Evolutionary conservation across 2,113 vertebrate species (phyloP).

Genomic region (Nerophis ophidion): DNA sequence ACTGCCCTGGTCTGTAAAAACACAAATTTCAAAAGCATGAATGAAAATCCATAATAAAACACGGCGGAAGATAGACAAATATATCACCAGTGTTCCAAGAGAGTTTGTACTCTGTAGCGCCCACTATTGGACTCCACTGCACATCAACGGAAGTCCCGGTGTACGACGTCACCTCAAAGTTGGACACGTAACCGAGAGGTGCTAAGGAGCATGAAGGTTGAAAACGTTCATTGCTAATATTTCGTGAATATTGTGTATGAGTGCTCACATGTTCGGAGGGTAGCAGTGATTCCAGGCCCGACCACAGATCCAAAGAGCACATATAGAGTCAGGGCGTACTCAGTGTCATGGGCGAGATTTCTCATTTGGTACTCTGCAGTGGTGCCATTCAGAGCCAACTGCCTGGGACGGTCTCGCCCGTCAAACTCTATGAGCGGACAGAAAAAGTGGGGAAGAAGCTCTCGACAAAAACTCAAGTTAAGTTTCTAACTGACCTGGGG

Average conservation of each 20-base stretch:
- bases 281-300: constrained; percentile 80
- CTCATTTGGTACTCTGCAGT: constrained; percentile 70
- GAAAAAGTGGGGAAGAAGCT: neutral
- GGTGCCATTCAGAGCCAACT: constrained; percentile 75
- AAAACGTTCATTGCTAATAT: neutral
- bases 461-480: neutral
- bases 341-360: constrained; percentile 76
- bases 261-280: constrained; percentile 81
- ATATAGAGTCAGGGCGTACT: constrained; percentile 82
- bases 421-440: constrained; percentile 70
- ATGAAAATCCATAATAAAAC: neutral
- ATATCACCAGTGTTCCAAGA: constrained; percentile 69
- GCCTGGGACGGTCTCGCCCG: constrained; percentile 75
- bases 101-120: constrained; percentile 83
- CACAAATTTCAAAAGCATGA: neutral
- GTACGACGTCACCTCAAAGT: constrained; percentile 79
- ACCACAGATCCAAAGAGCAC: constrained; percentile 78
- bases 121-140: constrained; percentile 76
- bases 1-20: constrained; percentile 47
- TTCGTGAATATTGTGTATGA: neutral
- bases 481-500: constrained; percentile 69
- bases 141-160: constrained; percentile 74
- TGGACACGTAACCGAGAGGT: constrained; percentile 82
- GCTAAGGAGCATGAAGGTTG: constrained; percentile 56
- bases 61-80: neutral